Base-by-base conservation (phyloP, 2,113 vertebrate genomes). In the Dendropsophus ebraccatus region DNA sequence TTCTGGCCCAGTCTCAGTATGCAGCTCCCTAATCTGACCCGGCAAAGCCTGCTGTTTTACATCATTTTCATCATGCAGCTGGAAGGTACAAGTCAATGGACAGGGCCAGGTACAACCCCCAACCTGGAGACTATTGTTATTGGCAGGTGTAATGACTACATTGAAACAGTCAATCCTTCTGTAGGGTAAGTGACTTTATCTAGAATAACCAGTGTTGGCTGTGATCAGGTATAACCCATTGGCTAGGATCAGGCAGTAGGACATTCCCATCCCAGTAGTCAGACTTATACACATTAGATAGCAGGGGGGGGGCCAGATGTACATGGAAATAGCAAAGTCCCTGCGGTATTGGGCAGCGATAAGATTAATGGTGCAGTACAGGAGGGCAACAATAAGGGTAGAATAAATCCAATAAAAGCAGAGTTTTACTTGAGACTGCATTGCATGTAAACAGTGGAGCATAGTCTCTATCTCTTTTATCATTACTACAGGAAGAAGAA, bases 111-210 rank as follows among this genome's bases (percentile, higher is more conserved):
- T 52, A 95, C 91, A 74, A 92, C 84, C 2, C 85, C 3, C 32
- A 90, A 92, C 25, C 82, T 95, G 85, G 88, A 89, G 86, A 89
- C 56, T 87, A 91, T 95, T 89, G 82, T 92, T 67, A 88, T 90
- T 87, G 94, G 94, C 87, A 94, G 94, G 79, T 95, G 94, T 41
- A 84, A 91, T 25, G 91, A 95, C 19, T 94, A 92, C 85, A 85
- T 87, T 7, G 81, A 82, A 50, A 41, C 88, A 83, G 78, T 91
- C 82, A 91, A 90, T 85, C 90, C 91, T 2, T 58, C 88, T 75
- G 86, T 90, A 84, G 88, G 93, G 94, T 95, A 91, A 93, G 93
- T 88, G 78, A 14, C 87, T 83, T 56, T 13, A 12, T 58, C 30
- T 23, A 19, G 14, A 69, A 35, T 35, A 35, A n/a, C 19, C 25